These are phyloP conservation scores for Leptopilina boulardi DNA, from an alignment of 1,140 invertebrate genomes.

Conservation along the genomic window DNA sequence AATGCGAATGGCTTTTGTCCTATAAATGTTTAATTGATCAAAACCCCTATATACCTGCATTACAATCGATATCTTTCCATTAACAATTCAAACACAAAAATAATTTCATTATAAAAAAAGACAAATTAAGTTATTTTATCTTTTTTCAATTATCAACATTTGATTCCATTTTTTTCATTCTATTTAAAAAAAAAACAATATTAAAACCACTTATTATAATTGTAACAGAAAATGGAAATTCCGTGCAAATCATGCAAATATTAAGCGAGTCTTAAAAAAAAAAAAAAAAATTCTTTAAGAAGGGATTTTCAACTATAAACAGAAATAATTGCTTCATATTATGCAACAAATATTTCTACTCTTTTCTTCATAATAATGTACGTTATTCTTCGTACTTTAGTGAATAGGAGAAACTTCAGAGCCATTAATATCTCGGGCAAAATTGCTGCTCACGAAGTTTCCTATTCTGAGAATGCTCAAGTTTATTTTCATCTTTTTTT, in stretches of 20 bases:
- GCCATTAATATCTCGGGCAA: slow-evolving; percentile 4
- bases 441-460: slow-evolving; percentile 23
- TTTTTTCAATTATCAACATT: too few species aligned
- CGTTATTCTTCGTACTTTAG: slow-evolving; percentile 18
- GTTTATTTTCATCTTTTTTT: neutral
- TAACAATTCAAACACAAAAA: too few species aligned
- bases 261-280: too few species aligned
- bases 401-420: slow-evolving; percentile 19
- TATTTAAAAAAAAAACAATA: too few species aligned
- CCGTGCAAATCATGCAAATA: too few species aligned
- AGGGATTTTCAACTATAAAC: neutral
- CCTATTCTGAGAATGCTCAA: slow-evolving; percentile 23
- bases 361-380: neutral
- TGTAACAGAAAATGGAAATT: too few species aligned
- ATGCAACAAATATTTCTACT: slow-evolving; percentile 1
- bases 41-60: neutral
- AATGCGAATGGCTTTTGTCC: slow-evolving; percentile 7
- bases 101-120: too few species aligned
- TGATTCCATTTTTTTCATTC: too few species aligned
- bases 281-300: neutral
- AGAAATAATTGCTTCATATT: neutral
- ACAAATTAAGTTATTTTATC: too few species aligned
- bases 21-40: neutral
- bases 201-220: too few species aligned
- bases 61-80: neutral